These are phyloP conservation scores for Darevskia nairensis DNA, from an alignment of 2,797 vertebrate species.

Conservation along the genomic window DNA sequence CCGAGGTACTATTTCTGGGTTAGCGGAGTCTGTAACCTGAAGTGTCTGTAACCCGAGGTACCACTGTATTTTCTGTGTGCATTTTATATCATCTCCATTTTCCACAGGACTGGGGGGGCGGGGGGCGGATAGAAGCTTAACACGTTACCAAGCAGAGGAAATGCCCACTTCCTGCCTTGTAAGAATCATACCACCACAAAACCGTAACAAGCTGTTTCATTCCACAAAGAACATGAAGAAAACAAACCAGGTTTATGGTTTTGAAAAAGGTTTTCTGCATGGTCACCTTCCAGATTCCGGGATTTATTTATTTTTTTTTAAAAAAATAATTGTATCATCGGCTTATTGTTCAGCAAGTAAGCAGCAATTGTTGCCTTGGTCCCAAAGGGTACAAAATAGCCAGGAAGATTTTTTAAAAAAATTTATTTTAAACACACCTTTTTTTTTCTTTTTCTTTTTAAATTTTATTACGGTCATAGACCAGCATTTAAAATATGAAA, in stretches of 20 bases:
- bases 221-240: constrained; percentile 1
- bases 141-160: not conserved
- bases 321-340: not conserved
- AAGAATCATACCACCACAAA: not conserved
- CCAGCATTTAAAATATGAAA: too few species aligned
- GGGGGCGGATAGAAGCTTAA: not conserved
- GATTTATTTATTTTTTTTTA: not conserved
- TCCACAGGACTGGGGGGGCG: too few species aligned
- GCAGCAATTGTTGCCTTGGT: not conserved
- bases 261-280: not conserved
- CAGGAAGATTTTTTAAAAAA: not conserved
- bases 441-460: too few species aligned
- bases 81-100: not conserved
- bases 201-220: not conserved
- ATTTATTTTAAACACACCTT: too few species aligned
- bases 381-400: not conserved
- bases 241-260: not conserved
- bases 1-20: too few species aligned
- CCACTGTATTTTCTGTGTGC: not conserved
- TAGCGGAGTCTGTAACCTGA: too few species aligned
- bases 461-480: too few species aligned
- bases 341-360: not conserved
- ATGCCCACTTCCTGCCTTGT: constrained; percentile 1
- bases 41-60: too few species aligned
- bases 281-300: not conserved